phyloP scores from a whole-genome alignment of 2,797 vertebrate genomes.

The Gymnothorax javanicus region DNA sequence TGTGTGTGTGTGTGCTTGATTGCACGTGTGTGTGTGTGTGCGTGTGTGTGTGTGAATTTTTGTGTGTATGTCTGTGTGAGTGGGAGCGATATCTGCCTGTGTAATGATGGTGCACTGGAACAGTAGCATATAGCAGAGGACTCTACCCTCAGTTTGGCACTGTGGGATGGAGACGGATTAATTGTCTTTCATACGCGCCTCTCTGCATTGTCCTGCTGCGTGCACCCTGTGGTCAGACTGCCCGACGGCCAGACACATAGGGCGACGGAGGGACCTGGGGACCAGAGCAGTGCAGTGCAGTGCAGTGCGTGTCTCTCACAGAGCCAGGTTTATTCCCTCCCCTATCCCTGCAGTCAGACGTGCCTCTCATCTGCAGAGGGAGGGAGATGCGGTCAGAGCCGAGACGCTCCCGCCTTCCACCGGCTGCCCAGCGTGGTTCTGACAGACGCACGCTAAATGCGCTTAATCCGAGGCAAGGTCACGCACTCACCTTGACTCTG shows the following conservation, averaged over 20 bases:
- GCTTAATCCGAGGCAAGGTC: constrained; percentile 18
- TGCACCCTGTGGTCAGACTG: background rate
- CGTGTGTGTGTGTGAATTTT: background rate
- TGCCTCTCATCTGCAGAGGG: background rate
- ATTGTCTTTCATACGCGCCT: background rate
- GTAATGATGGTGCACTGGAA: background rate
- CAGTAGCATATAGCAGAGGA: background rate
- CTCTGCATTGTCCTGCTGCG: background rate
- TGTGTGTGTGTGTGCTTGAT: constrained; percentile 19
- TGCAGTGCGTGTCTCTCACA: background rate
- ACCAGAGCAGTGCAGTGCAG: background rate
- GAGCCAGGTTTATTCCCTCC: background rate
- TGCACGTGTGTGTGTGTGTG: constrained; percentile 21
- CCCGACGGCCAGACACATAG: background rate
- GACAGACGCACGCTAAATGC: background rate
- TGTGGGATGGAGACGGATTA: background rate
- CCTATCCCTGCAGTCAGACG: background rate
- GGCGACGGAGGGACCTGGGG: background rate
- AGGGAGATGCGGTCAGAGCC: background rate
- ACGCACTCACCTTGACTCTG: background rate
- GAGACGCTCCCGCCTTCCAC: background rate
- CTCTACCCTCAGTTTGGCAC: background rate
- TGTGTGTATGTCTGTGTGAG: background rate
- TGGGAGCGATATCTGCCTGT: background rate
- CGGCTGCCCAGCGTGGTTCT: background rate